These are phyloP conservation scores for Cotesia typhae DNA, from an alignment of 1,140 invertebrate species.

Conservation along the genomic window DNA sequence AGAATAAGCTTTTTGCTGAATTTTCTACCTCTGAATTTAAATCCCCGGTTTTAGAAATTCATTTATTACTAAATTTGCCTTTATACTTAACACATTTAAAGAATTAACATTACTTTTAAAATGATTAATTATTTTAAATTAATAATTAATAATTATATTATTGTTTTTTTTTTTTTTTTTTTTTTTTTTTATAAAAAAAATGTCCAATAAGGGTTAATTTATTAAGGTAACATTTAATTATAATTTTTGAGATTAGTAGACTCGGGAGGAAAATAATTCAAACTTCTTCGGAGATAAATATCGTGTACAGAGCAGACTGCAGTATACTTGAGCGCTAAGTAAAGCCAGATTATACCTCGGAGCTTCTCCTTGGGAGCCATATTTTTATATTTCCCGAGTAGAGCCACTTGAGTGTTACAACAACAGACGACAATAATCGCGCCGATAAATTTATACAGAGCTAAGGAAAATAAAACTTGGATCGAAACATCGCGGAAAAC, in stretches of 20 bases:
- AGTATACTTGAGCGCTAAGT: neutral
- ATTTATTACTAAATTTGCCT: no score
- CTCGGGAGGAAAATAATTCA: neutral
- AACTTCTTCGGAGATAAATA: slow-evolving; percentile 7
- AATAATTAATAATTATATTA: no score
- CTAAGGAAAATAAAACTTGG: neutral
- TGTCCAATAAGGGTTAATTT: no score
- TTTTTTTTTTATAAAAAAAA: no score
- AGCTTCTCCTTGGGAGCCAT: slow-evolving; percentile 23
- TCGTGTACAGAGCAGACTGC: neutral
- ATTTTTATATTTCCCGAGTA: slow-evolving; percentile 14
- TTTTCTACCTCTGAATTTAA: neutral
- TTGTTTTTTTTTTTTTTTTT: no score
- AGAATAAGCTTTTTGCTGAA: no score
- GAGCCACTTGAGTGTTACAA: slow-evolving; percentile 13
- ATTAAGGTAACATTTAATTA: no score
- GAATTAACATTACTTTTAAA: no score
- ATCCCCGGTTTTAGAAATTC: neutral
- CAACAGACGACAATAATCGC: slow-evolving; percentile 30
- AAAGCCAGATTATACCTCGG: slow-evolving; percentile 3
- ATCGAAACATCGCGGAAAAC: neutral
- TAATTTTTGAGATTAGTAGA: neutral
- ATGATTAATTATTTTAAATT: no score
- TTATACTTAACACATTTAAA: no score
- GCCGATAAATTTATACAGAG: slow-evolving; percentile 26